Conservation (phyloP, 2,888 invertebrate species). For the Agrochola lychnidis region DNA sequence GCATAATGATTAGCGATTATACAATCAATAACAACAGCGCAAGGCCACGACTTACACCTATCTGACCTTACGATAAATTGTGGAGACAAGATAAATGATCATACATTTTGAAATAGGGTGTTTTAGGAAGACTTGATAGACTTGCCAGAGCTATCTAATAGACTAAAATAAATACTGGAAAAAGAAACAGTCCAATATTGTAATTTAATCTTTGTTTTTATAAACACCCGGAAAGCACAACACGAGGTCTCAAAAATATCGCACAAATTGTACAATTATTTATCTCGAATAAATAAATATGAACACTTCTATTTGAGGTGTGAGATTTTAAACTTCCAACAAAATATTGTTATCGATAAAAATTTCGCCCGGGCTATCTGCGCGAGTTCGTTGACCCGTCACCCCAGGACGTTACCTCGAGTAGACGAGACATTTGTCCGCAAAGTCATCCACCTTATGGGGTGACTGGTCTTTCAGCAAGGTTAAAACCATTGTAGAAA, state of each 20-base stretch:
- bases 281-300: background rate
- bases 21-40: constrained; percentile 8
- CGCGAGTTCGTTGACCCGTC: constrained; percentile 37
- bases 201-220: background rate
- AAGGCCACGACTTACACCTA: constrained; percentile 3
- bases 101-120: background rate
- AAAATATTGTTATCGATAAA: constrained; percentile 27
- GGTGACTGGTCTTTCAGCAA: constrained; percentile 53
- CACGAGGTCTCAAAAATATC: background rate
- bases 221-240: background rate
- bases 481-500: constrained; percentile 75
- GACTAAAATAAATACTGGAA: background rate
- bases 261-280: background rate
- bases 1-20: constrained; percentile 7
- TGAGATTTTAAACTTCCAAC: background rate
- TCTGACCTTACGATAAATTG: constrained; percentile 16
- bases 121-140: background rate
- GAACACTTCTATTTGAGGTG: background rate
- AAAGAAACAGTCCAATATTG: background rate
- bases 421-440: constrained; percentile 54
- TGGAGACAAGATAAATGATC: background rate
- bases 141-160: background rate
- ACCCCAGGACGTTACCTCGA: constrained; percentile 37
- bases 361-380: constrained; percentile 40
- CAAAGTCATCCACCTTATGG: constrained; percentile 56